Percentiles rank a stretch among this genome's conserved stretches.
These are phyloP conservation scores for Helogale parvula DNA, from an alignment of 2,113 vertebrate genomes.

Conservation along the genomic window DNA sequence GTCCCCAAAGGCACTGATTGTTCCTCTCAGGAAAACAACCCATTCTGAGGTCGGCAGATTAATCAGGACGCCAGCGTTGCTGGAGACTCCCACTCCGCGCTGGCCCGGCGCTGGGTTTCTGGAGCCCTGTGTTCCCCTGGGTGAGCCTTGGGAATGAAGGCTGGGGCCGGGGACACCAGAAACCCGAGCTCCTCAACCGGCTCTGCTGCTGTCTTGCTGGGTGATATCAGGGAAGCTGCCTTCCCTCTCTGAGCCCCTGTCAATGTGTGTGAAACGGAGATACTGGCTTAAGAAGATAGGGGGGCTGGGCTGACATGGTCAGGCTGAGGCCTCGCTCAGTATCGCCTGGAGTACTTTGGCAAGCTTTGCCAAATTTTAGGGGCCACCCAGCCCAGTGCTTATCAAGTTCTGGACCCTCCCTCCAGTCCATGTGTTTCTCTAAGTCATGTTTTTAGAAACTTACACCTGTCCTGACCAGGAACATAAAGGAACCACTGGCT, in stretches of 20 bases:
- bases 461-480: not conserved
- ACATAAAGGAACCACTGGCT: not conserved
- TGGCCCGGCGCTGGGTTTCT: not conserved
- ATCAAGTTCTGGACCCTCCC: not conserved
- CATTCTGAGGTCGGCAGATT: not conserved
- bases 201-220: not conserved
- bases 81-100: not conserved
- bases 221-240: not conserved
- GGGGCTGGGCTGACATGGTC: not conserved
- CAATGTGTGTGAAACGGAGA: not conserved
- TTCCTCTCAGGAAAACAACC: conserved; percentile 45
- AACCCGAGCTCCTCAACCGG: not conserved
- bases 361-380: not conserved
- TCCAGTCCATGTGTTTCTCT: not conserved
- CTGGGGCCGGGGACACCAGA: not conserved
- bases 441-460: not conserved
- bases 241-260: not conserved
- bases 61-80: not conserved
- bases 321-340: not conserved
- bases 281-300: accelerated
- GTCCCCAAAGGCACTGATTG: conserved; percentile 32
- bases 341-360: not conserved
- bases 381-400: not conserved
- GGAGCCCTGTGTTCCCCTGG: not conserved
- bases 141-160: not conserved